phyloP scores from a whole-genome alignment of 2,888 invertebrate genomes.

The Agrotis exclamationis region DNA sequence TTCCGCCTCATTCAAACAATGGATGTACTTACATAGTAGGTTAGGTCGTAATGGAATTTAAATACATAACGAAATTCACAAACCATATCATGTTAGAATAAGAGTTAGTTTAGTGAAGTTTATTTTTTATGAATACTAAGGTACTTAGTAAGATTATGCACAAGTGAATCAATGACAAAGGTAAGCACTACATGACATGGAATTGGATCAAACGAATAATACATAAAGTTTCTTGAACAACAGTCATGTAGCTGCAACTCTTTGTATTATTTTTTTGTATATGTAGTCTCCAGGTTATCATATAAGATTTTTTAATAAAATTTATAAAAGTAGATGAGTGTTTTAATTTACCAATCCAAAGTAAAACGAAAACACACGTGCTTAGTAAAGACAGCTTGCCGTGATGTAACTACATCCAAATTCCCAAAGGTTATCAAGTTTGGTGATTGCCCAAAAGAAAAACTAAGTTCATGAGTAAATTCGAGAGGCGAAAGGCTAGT shows the following conservation, averaged over 20 bases:
- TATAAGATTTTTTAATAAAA: conserved; percentile 65
- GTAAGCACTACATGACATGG: conserved; percentile 45
- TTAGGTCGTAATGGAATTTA: conserved; percentile 57
- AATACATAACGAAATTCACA: conserved; percentile 72
- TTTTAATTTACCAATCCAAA: conserved; percentile 20
- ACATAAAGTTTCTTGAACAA: conserved; percentile 14
- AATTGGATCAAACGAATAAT: conserved; percentile 6
- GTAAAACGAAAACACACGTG: not conserved
- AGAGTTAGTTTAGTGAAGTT: conserved; percentile 69
- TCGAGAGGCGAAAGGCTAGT: conserved; percentile 57
- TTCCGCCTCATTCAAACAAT: conserved; percentile 11
- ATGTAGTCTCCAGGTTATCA: conserved; percentile 57
- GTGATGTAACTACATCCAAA: conserved; percentile 16
- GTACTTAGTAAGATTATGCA: conserved; percentile 67
- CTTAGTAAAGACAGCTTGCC: not conserved
- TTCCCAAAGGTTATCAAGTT: conserved; percentile 41
- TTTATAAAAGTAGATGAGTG: conserved; percentile 13
- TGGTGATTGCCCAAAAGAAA: conserved; percentile 48
- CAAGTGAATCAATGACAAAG: conserved; percentile 60
- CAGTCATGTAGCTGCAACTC: conserved; percentile 47
- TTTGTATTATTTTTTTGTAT: conserved; percentile 61
- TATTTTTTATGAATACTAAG: conserved; percentile 71
- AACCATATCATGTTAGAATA: conserved; percentile 86
- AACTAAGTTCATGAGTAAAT: conserved; percentile 59
- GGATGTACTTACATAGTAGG: conserved; percentile 44